A percentile compares a stretch with the other conserved stretches of the same genome.
Evolutionary conservation across 2,888 invertebrate species (phyloP).

Genomic region (Ormyrus pomaceus): DNA sequence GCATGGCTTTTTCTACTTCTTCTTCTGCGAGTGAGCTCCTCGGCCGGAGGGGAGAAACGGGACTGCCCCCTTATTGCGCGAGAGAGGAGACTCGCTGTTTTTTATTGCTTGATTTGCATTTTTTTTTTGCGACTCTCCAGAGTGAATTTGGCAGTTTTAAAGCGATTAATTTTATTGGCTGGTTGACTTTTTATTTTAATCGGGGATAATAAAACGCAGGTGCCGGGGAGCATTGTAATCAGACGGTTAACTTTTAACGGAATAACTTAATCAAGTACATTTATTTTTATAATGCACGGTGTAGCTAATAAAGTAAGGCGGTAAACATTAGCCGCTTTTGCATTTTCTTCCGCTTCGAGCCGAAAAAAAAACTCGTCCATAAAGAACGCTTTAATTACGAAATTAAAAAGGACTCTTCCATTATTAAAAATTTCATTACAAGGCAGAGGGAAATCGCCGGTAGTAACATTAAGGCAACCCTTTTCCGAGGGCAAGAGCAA

Average conservation of each 20-base stretch:
- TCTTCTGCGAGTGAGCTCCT: neutral
- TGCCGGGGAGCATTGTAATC: slow-evolving; percentile 5
- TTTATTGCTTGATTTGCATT: slow-evolving; percentile 51
- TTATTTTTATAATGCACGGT: slow-evolving; percentile 6
- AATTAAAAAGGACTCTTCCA: no score
- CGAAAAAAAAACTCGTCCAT: neutral
- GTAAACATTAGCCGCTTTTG: neutral
- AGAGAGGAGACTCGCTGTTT: slow-evolving; percentile 27
- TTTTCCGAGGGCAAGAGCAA: neutral
- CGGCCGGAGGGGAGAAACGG: neutral
- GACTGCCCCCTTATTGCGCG: slow-evolving; percentile 6
- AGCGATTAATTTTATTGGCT: slow-evolving; percentile 47
- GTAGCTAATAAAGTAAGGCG: neutral
- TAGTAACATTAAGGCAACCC: neutral
- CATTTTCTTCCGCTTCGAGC: neutral
- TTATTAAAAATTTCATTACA: no score
- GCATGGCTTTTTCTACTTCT: neutral
- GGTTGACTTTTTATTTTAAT: slow-evolving; percentile 34
- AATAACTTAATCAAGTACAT: slow-evolving; percentile 20
- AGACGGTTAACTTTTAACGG: slow-evolving; percentile 23
- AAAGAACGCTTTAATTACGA: neutral
- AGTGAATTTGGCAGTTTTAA: slow-evolving; percentile 50
- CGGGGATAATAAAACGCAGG: slow-evolving; percentile 47
- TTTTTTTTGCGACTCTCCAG: neutral
- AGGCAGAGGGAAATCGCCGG: no score